Evolutionary conservation across 2,113 vertebrate species (phyloP).

Genomic region (Meles meles): DNA sequence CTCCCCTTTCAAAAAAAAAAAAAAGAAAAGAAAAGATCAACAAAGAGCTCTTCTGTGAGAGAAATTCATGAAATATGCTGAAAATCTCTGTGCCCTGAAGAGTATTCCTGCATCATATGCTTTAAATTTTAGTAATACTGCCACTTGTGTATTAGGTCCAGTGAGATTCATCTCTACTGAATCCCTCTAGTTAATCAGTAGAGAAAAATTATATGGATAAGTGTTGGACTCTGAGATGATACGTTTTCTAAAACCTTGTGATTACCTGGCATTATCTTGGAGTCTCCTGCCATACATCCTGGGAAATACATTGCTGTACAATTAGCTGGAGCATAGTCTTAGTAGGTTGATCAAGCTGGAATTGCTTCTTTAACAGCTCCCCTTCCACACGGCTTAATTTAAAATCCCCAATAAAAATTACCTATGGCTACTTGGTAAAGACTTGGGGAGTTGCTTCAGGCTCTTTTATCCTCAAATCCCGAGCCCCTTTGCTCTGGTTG

Average conservation of each 20-base stretch:
- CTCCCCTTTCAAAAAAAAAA: background rate
- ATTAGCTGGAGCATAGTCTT: background rate
- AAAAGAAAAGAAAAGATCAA: too few relatives aligned
- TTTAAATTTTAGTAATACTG: background rate
- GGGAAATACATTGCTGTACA: background rate
- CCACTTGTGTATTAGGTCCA: background rate
- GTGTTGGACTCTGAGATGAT: background rate
- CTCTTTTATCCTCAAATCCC: background rate
- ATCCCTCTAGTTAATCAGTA: background rate
- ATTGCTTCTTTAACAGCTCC: background rate
- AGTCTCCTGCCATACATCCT: background rate
- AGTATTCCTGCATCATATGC: background rate
- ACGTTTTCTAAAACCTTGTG: background rate
- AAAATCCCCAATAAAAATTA: background rate
- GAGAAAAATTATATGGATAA: background rate
- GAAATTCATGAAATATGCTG: background rate
- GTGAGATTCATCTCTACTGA: background rate
- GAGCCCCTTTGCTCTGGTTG: background rate
- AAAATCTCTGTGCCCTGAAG: background rate
- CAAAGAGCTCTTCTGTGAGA: background rate
- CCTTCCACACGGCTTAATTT: background rate
- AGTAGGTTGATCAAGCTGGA: background rate
- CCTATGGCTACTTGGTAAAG: background rate
- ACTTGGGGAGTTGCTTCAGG: background rate
- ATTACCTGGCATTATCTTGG: background rate